Evolutionary conservation across 2,888 invertebrate genomes (phyloP), one percentile per base, ranked within the genome.

Genomic region (Drosophila antonietae): DNA sequence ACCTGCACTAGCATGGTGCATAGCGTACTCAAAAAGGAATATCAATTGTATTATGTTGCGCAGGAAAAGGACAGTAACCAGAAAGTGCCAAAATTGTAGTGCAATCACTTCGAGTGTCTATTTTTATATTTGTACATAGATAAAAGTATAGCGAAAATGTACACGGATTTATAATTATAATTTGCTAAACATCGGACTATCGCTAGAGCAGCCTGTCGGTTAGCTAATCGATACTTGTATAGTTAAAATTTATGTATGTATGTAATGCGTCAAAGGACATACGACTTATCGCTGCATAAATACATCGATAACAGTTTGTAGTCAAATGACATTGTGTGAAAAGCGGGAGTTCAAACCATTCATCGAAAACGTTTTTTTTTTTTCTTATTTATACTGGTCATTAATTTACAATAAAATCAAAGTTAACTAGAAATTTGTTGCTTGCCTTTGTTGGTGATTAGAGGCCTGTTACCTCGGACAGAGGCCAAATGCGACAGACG

Each of bases 401-500:
- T 43, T 63, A 60, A 74, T 74, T 58, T 57, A 74, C 41, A 70
- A 46, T 69, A 49, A 69, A 66, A 69, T 51, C 14, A 20, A 9
- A 28, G 15, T 31, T 33, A 55, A 61, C 62, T 63, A 75, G 4
- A 65, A 64, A 63, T 75, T 67, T 65, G 52, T 20, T 2, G 10
- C 39, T 53, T 7, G 58, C 9, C 39, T 15, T 33, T 12, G n/a
- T 15, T 14, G 14, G 6, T 15, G 14, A 5, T 60, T 75, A 82
- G 1, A 83, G 68, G 12, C 74, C 68, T 5, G 71, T 73, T 15
- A 73, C 51, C 7, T 80, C 73, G 2, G 75, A 73, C 6, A 95
- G 91, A 0, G 97, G 97, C 96, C 97, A 97, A 63, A 98, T 94
- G 92, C 96, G 94, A 88, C 95, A 96, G n/a, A 98, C 88, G 15